Conservation (phyloP, 2,888 invertebrate species). For the Unio delphinus region DNA sequence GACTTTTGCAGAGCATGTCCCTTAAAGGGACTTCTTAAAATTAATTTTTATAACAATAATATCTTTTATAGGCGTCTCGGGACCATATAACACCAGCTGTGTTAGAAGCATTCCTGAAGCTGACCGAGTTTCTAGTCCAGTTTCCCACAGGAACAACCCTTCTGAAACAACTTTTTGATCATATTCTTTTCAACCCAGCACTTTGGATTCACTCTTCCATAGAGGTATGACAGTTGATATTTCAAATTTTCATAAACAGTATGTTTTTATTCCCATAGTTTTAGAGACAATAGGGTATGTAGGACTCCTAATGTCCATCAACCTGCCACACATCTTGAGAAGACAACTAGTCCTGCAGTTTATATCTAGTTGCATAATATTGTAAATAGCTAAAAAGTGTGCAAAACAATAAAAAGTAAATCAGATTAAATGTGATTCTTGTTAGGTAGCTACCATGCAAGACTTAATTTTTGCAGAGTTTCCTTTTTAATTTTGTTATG, state of each 20-base stretch:
- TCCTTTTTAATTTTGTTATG: too few species aligned
- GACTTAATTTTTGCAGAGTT: too few species aligned
- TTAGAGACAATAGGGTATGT: background rate
- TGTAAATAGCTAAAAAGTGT: too few species aligned
- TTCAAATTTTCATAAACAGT: background rate
- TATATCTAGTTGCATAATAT: too few species aligned
- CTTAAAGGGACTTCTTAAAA: too few species aligned
- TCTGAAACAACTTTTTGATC: constrained; percentile 92
- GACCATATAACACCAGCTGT: constrained; percentile 96
- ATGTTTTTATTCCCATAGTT: background rate
- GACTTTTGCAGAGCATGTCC: too few species aligned
- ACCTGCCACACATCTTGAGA: background rate
- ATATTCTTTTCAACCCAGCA: constrained; percentile 98
- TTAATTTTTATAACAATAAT: background rate
- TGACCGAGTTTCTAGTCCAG: constrained; percentile 70
- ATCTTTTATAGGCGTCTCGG: constrained; percentile 60
- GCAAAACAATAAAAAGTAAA: too few species aligned
- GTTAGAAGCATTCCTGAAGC: constrained; percentile 77
- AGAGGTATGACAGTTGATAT: constrained; percentile 76
- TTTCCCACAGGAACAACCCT: constrained; percentile 65
- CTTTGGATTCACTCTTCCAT: constrained; percentile 99
- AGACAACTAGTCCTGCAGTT: too few species aligned
- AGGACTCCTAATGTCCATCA: background rate
- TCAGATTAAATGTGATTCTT: too few species aligned
- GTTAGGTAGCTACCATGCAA: too few species aligned